Evolutionary conservation across 2,888 invertebrate species (phyloP).

Genomic region (Mechanitis mazaeus): DNA sequence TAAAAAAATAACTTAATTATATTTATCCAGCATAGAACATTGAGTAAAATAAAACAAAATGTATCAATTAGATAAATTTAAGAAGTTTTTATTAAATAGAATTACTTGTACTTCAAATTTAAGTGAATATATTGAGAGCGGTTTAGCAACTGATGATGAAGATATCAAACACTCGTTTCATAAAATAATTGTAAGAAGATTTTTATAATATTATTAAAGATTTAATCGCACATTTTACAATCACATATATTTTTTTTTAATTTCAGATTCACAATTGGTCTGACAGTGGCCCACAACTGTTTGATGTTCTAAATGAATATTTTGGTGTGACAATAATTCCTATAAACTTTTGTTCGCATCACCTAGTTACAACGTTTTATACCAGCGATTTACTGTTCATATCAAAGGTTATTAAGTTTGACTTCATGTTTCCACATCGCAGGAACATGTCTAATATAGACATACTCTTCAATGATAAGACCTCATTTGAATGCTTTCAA

Average conservation of each 20-base stretch:
- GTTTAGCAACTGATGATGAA: constrained; percentile 50
- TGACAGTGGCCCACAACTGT: constrained; percentile 41
- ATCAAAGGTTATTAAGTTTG: constrained; percentile 51
- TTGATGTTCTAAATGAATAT: constrained; percentile 48
- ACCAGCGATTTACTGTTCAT: constrained; percentile 54
- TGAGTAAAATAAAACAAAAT: constrained; percentile 17
- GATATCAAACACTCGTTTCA: constrained; percentile 53
- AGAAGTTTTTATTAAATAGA: constrained; percentile 86
- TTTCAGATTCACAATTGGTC: constrained; percentile 62
- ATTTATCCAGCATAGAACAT: not conserved
- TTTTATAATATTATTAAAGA: not conserved
- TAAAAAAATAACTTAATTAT: too few species aligned
- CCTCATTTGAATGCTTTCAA: constrained; percentile 52
- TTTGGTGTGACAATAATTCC: constrained; percentile 49
- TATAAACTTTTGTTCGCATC: constrained; percentile 41
- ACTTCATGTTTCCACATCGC: constrained; percentile 59
- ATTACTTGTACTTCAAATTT: constrained; percentile 39
- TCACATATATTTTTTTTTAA: too few species aligned
- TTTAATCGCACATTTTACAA: too few species aligned
- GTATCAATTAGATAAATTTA: constrained; percentile 76
- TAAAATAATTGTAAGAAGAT: constrained; percentile 55
- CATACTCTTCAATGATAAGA: constrained; percentile 57
- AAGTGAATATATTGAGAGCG: constrained; percentile 50
- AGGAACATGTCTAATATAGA: constrained; percentile 59
- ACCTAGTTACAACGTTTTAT: constrained; percentile 51